Conservation (phyloP, 2,888 invertebrate genomes). For the Dascillus cervinus region DNA sequence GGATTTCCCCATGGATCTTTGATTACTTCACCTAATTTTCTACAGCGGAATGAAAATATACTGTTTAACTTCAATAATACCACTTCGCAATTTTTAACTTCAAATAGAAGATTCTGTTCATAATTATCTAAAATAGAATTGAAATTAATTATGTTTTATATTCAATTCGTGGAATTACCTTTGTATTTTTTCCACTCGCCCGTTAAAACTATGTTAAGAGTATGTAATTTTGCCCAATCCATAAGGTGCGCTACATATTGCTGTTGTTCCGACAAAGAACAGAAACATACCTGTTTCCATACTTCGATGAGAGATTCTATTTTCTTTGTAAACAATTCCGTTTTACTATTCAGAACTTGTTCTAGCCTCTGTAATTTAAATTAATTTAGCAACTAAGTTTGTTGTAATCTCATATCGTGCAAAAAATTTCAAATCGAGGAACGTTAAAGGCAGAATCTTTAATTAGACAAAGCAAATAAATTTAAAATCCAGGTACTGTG, state of each 20-base stretch:
- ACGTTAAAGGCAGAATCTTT: too few species aligned
- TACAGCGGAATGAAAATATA: conserved; percentile 33
- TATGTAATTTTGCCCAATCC: conserved; percentile 40
- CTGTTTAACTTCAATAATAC: conserved; percentile 30
- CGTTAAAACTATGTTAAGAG: conserved; percentile 37
- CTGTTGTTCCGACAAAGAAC: conserved; percentile 29
- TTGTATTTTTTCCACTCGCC: conserved; percentile 37
- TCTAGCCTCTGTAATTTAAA: conserved; percentile 35
- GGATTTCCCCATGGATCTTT: conserved; percentile 38
- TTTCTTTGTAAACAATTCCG: conserved; percentile 32
- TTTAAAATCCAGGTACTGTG: too few species aligned
- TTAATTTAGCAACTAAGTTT: conserved; percentile 1
- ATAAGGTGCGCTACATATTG: conserved; percentile 35
- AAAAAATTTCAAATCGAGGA: too few species aligned
- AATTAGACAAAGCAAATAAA: too few species aligned
- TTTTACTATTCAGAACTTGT: conserved; percentile 33
- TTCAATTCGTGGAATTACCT: conserved; percentile 22
- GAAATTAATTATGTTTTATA: conserved; percentile 1
- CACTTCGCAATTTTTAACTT: conserved; percentile 34
- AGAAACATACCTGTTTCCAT: conserved; percentile 32
- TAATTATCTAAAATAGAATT: conserved; percentile 20
- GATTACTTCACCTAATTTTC: conserved; percentile 37
- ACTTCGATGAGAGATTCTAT: conserved; percentile 33
- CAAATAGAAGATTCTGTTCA: conserved; percentile 22
- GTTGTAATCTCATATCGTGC: too few species aligned